Evolutionary conservation across 2,888 invertebrate species (phyloP), one percentile per base, ranked within the genome.

Genomic region (Malachius bipustulatus): DNA sequence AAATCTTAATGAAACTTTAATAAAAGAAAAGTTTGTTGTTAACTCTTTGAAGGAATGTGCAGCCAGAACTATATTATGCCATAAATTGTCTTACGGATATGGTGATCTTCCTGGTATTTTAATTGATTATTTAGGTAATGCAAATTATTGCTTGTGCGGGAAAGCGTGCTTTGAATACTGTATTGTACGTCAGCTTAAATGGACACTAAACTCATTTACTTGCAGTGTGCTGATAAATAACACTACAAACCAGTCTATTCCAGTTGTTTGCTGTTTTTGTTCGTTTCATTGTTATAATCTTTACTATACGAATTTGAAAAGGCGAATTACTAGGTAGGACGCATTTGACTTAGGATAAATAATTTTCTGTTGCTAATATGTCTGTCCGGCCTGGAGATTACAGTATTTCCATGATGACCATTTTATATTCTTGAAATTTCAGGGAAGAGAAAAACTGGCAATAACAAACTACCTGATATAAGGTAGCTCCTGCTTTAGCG

Each of bases 141-240:
- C 74, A 1, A 66, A 69, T 44, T 72, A 71, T 55, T 79, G 80
- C 54, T 51, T 70, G 1, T 79, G 79, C 56, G 75, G 77, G 1
- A 56, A 53, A 38, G 56, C 62, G 3, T 60, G 60, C 41, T 59
- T 63, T 42, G 48, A 55, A 29, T 42, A 49, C 8, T 59, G 42
- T 41, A 42, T 57, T 8, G 46, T 44, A 34, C 53, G 50, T 48
- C 55, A 41, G 54, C 60, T 49, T 49, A 60, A 50, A n/a, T n/a
- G n/a, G n/a, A n/a, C n/a, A n/a, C n/a, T n/a, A n/a, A n/a, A n/a
- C n/a, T n/a, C n/a, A n/a, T n/a, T n/a, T n/a, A n/a, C n/a, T n/a
- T n/a, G n/a, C n/a, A n/a, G n/a, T n/a, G n/a, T n/a, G n/a, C n/a
- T n/a, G n/a, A n/a, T n/a, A n/a, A n/a, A n/a, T n/a, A n/a, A n/a